These are phyloP conservation scores for Myocastor coypus DNA, from an alignment of 2,113 vertebrate species.

Conservation along the genomic window DNA sequence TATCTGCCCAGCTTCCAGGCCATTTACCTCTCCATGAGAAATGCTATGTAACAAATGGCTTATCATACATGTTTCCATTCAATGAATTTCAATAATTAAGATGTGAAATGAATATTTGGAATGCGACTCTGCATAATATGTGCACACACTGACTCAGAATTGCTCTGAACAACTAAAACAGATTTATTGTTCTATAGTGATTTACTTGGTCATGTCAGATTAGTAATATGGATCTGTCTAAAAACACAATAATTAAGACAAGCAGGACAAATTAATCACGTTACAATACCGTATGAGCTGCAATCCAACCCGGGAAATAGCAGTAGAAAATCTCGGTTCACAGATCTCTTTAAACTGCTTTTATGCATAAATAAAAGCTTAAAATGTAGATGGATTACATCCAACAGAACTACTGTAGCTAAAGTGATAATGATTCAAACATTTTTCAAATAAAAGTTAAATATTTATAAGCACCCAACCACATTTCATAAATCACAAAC, in stretches of 20 bases:
- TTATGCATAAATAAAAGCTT: conserved; percentile 91
- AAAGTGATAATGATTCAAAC: conserved; percentile 93
- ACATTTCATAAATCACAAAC: conserved; percentile 92
- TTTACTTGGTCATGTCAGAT: conserved; percentile 88
- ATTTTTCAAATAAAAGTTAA: conserved; percentile 93
- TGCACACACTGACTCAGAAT: conserved; percentile 75
- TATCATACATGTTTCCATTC: conserved; percentile 80
- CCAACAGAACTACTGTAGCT: conserved; percentile 90
- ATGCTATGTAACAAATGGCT: conserved; percentile 77
- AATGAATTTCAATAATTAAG: conserved; percentile 84
- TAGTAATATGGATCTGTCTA: conserved; percentile 89
- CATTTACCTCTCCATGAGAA: conserved; percentile 79
- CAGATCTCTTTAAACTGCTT: conserved; percentile 88
- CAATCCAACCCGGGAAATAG: conserved; percentile 84
- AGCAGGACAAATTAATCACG: conserved; percentile 88
- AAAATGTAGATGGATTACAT: conserved; percentile 90
- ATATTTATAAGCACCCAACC: conserved; percentile 92
- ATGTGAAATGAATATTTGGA: conserved; percentile 84
- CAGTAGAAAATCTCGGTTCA: conserved; percentile 79
- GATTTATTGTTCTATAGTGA: conserved; percentile 83
- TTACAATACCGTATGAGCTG: conserved; percentile 85
- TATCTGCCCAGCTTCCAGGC: conserved; percentile 80
- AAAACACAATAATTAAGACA: conserved; percentile 89
- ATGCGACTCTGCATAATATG: conserved; percentile 80
- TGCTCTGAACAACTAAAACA: conserved; percentile 75